These are phyloP conservation scores for Aleiodes sp. DNA, from an alignment of 1,140 invertebrate genomes.

Conservation along the genomic window DNA sequence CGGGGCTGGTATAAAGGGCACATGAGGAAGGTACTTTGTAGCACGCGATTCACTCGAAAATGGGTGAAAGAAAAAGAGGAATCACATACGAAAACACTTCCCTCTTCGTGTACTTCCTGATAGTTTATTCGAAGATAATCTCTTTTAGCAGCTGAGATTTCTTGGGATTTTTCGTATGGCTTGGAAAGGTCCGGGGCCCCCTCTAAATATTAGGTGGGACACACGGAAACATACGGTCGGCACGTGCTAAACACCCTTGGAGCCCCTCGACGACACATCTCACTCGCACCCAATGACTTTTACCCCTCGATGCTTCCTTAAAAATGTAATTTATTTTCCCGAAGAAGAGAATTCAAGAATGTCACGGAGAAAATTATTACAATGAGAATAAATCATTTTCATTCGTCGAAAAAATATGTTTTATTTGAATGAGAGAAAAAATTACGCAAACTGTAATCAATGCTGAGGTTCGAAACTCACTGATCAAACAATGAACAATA, in stretches of 20 bases:
- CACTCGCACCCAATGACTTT: not conserved
- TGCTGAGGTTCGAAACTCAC: too few relatives aligned
- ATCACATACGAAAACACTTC: conserved; percentile 28
- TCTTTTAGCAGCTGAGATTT: conserved; percentile 27
- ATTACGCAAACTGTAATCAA: too few relatives aligned
- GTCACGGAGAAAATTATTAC: not conserved
- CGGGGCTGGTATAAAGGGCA: not conserved
- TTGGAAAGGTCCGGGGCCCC: conserved; percentile 30
- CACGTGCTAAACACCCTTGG: conserved; percentile 49
- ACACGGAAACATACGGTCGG: conserved; percentile 54
- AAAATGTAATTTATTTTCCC: not conserved
- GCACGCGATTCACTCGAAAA: conserved; percentile 12
- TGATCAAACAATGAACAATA: not conserved
- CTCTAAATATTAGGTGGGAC: not conserved
- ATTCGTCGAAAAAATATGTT: too few relatives aligned
- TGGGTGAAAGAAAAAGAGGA: conserved; percentile 11
- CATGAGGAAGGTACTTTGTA: conserved; percentile 1
- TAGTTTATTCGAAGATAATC: conserved; percentile 19
- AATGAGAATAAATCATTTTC: not conserved
- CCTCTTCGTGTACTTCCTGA: not conserved
- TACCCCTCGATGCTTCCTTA: not conserved
- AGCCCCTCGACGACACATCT: conserved; percentile 20
- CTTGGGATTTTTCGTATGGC: conserved; percentile 13
- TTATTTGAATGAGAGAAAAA: too few relatives aligned
- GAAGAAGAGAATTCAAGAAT: not conserved